Conservation (phyloP, 2,113 vertebrate genomes). For the Phyllopteryx taeniolatus region DNA sequence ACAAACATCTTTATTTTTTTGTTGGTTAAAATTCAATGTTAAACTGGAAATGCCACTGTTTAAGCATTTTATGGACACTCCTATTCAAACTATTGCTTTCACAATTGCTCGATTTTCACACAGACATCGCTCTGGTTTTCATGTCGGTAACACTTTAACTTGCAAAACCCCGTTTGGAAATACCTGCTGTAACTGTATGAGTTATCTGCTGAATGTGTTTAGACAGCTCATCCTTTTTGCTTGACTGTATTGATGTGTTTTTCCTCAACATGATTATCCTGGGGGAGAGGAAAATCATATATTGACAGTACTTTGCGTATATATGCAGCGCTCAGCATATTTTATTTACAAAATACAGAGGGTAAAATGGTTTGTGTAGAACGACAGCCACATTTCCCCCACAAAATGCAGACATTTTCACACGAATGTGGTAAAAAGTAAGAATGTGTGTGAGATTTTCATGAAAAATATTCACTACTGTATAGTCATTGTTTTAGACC, state of each 20-base stretch:
- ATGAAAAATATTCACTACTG: not conserved
- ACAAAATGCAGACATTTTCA: too few relatives aligned
- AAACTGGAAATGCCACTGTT: too few relatives aligned
- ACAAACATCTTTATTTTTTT: too few relatives aligned
- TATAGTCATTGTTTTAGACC: not conserved
- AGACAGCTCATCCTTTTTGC: slow-evolving; percentile 63
- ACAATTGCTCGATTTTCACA: not conserved
- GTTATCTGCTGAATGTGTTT: slow-evolving; percentile 60
- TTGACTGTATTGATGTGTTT: slow-evolving; percentile 65
- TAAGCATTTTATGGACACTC: too few relatives aligned
- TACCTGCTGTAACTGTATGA: slow-evolving; percentile 34
- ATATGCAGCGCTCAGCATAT: not conserved
- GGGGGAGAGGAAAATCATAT: slow-evolving; percentile 27
- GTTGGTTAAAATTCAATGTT: too few relatives aligned
- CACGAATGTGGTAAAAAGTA: not conserved
- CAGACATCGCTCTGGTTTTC: not conserved
- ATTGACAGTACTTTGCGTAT: not conserved
- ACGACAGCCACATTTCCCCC: too few relatives aligned
- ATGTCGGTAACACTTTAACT: not conserved
- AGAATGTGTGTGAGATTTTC: not conserved
- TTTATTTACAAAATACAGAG: not conserved
- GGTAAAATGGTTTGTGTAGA: not conserved
- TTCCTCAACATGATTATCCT: slow-evolving; percentile 62
- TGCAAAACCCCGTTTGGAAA: not conserved
- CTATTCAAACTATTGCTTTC: not conserved